These are phyloP conservation scores for Paralinhomoeus sp. DNA, from an alignment of 2,888 invertebrate genomes.

Conservation along the genomic window DNA sequence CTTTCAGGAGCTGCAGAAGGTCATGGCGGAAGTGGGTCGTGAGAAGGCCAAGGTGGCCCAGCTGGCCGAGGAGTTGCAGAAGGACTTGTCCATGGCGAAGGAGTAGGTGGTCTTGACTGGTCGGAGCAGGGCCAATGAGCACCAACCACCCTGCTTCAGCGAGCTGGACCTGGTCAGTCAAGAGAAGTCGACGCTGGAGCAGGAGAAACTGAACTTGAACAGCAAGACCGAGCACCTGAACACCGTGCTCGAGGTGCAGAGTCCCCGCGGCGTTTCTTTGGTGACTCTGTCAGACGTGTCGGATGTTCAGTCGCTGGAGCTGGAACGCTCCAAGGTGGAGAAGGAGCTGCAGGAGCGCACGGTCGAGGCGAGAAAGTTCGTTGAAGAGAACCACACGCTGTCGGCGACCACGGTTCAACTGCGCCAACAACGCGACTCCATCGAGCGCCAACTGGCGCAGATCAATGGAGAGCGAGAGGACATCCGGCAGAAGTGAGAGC, in stretches of 20 bases:
- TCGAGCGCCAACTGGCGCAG: no score
- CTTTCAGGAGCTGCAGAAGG: slow-evolving; percentile 22
- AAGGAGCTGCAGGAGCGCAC: slow-evolving; percentile 20
- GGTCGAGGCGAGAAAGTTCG: slow-evolving; percentile 23
- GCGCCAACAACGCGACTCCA: slow-evolving; percentile 7
- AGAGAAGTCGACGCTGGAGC: slow-evolving; percentile 24
- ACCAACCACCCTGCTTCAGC: slow-evolving; percentile 15
- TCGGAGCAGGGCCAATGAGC: background rate
- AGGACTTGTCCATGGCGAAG: slow-evolving; percentile 24
- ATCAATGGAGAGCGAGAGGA: no score
- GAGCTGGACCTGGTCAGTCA: slow-evolving; percentile 28
- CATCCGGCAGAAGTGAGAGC: no score
- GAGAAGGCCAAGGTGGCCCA: slow-evolving; percentile 29
- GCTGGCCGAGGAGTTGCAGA: slow-evolving; percentile 27
- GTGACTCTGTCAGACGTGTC: background rate
- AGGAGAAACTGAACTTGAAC: slow-evolving; percentile 19
- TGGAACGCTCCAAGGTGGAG: slow-evolving; percentile 26
- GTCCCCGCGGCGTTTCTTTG: background rate
- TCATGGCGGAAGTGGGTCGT: slow-evolving; percentile 29
- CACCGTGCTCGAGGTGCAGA: slow-evolving; percentile 6
- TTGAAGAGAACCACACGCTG: slow-evolving; percentile 27
- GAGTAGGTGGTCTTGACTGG: slow-evolving; percentile 6
- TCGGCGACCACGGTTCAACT: slow-evolving; percentile 25
- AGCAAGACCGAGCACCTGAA: slow-evolving; percentile 18
- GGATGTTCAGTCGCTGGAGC: slow-evolving; percentile 22